Conservation (phyloP, 2,888 invertebrate genomes). For the Lomographa bimaculata region DNA sequence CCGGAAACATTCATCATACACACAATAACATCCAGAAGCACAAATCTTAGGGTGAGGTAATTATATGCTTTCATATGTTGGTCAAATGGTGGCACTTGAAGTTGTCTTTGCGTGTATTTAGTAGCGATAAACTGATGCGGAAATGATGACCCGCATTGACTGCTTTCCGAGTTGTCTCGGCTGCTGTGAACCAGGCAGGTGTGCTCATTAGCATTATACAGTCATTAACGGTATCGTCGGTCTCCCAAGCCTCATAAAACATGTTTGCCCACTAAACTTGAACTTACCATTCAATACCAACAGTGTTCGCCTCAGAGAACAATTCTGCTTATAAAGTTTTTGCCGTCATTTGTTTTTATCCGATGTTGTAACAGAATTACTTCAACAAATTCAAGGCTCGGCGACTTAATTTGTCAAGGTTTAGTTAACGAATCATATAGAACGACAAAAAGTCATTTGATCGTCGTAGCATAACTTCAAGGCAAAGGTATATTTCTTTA, state of each 20-base stretch:
- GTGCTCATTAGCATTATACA: conserved; percentile 70
- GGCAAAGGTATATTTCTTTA: conserved; percentile 35
- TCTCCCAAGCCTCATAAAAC: conserved; percentile 49
- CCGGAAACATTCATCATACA: no score
- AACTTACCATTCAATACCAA: conserved; percentile 37
- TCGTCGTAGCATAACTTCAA: conserved; percentile 48
- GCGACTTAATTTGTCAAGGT: conserved; percentile 57
- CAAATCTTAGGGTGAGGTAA: no score
- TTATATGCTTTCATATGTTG: no score
- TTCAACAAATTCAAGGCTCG: conserved; percentile 61
- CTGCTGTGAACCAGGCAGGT: conserved; percentile 45
- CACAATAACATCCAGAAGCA: no score
- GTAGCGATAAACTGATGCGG: conserved; percentile 30
- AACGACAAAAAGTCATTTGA: conserved; percentile 46
- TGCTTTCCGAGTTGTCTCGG: conserved; percentile 27
- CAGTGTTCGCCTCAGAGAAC: conserved; percentile 34
- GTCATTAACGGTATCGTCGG: conserved; percentile 69
- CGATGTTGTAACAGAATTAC: conserved; percentile 49
- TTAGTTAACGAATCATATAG: conserved; percentile 45
- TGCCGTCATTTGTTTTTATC: conserved; percentile 49
- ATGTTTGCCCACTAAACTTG: conserved; percentile 49
- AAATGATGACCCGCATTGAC: conserved; percentile 32
- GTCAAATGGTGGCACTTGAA: not conserved
- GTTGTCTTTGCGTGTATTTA: conserved; percentile 14
- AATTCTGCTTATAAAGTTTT: conserved; percentile 25